Percentiles rank a stretch among this genome's conserved stretches.
Conservation (phyloP, 2,888 invertebrate genomes). For the Ophion obscuratus region DNA sequence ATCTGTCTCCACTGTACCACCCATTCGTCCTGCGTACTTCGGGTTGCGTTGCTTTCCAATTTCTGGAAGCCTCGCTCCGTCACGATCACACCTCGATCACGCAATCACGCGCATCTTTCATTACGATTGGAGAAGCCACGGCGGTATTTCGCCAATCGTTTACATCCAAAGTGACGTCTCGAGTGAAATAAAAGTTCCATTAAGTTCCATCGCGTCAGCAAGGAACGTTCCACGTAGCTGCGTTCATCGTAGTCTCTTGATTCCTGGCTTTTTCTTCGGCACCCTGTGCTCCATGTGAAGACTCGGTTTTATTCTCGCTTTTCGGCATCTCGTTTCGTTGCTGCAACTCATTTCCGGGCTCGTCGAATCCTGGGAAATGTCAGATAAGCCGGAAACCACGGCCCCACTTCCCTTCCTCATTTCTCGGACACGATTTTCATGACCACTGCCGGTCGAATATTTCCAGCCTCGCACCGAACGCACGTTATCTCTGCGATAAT, state of each 20-base stretch:
- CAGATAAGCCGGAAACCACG: constrained; percentile 50
- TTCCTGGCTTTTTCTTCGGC: constrained; percentile 64
- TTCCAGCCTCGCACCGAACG: neutral
- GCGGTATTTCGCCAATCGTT: neutral
- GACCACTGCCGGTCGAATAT: constrained; percentile 5
- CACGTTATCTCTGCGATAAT: neutral
- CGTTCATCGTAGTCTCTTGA: constrained; percentile 52
- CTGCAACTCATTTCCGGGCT: constrained; percentile 30
- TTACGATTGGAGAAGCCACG: neutral
- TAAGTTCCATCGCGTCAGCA: neutral
- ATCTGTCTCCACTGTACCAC: neutral
- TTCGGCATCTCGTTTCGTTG: constrained; percentile 24
- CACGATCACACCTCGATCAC: neutral
- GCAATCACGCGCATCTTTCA: neutral
- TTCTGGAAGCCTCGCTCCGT: neutral
- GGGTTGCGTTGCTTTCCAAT: neutral
- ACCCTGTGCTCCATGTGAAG: constrained; percentile 74
- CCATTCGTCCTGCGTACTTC: neutral
- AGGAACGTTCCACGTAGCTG: neutral
- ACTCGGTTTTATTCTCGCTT: constrained; percentile 73
- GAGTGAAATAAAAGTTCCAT: neutral
- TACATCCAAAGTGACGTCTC: too few species aligned
- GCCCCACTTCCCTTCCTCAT: constrained; percentile 34
- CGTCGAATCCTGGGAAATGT: constrained; percentile 22
- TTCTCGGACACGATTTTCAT: constrained; percentile 1